Base-by-base conservation (phyloP, 2,113 vertebrate genomes). In the Anguilla rostrata region DNA sequence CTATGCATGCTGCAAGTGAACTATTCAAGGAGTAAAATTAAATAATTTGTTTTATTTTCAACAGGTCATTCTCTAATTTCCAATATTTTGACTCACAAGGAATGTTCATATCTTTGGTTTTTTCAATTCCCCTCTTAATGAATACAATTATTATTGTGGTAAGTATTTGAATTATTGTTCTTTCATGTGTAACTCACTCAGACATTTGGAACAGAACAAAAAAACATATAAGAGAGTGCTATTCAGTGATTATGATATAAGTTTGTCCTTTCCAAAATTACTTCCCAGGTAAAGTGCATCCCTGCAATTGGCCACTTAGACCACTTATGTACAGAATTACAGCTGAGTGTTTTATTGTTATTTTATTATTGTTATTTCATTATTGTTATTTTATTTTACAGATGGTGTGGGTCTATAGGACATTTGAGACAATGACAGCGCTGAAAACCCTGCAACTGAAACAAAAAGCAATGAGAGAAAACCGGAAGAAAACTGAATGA, bases 31-130 rank as follows among this genome's bases (percentile, higher is more conserved):
- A 46, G 1, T 46, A 46, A 46, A 46, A 46, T 46, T 46, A 34
- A 34, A 34, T 46, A 46, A 53, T 53, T 53, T 3, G 60, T 20
- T 66, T 66, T 66, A 3, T 26, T 26, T 66, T 7, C 26, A 60
- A 78, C 93, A 99, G 98, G 90, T 93, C 92, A 0, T 99, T 98
- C 92, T 97, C 98, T 16, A 95, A 96, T 84, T 97, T 98, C 87
- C 98, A 99, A 1, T 99, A 99, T 90, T 99, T 99, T 86, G 98
- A 99, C 87, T 99, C 98, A 8, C 96, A 95, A 90, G 98, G 98
- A 84, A 99, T 98, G 98, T 99, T 99, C 92, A 98, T 99, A 89
- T 99, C 98, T 0, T 66, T 98, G 0, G 96, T 98, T 39, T 99
- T 96, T 90, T 99, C 98, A 0, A 92, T 96, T 0, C 98, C 98